Evolutionary conservation across 2,888 invertebrate species (phyloP).

Genomic region (Leptothorax acervorum): DNA sequence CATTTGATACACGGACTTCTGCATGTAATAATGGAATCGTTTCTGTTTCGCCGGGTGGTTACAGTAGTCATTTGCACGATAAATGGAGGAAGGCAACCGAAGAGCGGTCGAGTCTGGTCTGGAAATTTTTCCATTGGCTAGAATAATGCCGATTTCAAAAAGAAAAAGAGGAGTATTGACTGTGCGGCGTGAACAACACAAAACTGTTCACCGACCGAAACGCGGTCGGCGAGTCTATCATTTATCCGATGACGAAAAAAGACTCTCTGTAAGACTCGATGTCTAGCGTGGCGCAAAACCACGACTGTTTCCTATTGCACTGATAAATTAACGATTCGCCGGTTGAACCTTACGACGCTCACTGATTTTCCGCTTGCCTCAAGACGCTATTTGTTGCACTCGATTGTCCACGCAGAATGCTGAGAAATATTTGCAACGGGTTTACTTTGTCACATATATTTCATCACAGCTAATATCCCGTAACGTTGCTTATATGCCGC

Average conservation of each 20-base stretch:
- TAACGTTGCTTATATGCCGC: neutral
- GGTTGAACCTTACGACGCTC: neutral
- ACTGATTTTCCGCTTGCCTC: slow-evolving; percentile 19
- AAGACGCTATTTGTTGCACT: slow-evolving; percentile 20
- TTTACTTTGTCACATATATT: neutral
- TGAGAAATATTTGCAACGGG: slow-evolving; percentile 2
- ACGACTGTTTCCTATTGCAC: slow-evolving; percentile 14
- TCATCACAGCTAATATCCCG: neutral
- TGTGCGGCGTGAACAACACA: slow-evolving; percentile 65
- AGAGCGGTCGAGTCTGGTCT: neutral
- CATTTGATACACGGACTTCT: slow-evolving; percentile 18
- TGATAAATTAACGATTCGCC: slow-evolving; percentile 20
- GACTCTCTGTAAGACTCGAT: neutral
- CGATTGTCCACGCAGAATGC: slow-evolving; percentile 27
- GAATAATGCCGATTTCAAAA: neutral
- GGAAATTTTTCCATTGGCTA: neutral
- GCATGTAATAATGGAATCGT: neutral
- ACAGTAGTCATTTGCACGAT: neutral
- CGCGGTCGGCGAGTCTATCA: slow-evolving; percentile 32
- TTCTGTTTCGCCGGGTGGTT: slow-evolving; percentile 3
- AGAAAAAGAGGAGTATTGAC: slow-evolving; percentile 47
- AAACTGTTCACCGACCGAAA: slow-evolving; percentile 72
- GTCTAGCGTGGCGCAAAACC: neutral
- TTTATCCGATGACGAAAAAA: slow-evolving; percentile 2
- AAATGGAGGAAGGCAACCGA: slow-evolving; percentile 18